Conservation (phyloP, 2,797 vertebrate genomes). For the Cichlasoma orientale region DNA sequence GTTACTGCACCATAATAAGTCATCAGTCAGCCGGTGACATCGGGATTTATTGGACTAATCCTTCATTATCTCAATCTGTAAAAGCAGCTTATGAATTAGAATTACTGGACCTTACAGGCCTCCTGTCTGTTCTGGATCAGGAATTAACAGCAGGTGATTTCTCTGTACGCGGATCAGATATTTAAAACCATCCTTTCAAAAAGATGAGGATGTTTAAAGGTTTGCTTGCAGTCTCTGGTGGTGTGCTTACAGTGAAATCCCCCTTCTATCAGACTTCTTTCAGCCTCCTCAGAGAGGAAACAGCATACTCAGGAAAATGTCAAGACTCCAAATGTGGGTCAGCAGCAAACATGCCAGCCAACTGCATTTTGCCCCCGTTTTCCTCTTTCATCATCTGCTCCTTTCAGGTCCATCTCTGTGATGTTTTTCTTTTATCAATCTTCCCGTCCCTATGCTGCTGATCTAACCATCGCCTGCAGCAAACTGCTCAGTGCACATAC, state of each 20-base stretch:
- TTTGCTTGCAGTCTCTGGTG: neutral
- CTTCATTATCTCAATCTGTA: conserved; percentile 62
- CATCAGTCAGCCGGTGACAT: conserved; percentile 40
- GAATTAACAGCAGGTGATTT: conserved; percentile 61
- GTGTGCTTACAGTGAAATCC: neutral
- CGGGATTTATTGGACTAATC: conserved; percentile 61
- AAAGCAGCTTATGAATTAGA: conserved; percentile 55
- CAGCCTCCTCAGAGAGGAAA: conserved; percentile 17
- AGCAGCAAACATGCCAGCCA: conserved; percentile 31
- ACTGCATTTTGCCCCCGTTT: neutral
- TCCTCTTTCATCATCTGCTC: neutral
- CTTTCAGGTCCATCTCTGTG: neutral
- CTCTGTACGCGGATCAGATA: conserved; percentile 37
- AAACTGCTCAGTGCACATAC: conserved; percentile 7
- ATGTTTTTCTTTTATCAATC: neutral
- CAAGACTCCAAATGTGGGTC: conserved; percentile 41
- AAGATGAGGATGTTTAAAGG: conserved; percentile 5
- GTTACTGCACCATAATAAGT: conserved; percentile 17
- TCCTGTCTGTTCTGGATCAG: conserved; percentile 19
- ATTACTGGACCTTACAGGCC: conserved; percentile 26
- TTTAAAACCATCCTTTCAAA: conserved; percentile 22
- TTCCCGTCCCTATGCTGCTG: neutral
- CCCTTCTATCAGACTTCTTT: neutral
- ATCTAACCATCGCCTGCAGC: conserved; percentile 26
- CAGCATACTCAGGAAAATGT: conserved; percentile 23